Percentiles rank a stretch among this genome's conserved stretches.
Evolutionary conservation across 2,888 invertebrate genomes (phyloP).

Genomic region (Ametastegia equiseti): DNA sequence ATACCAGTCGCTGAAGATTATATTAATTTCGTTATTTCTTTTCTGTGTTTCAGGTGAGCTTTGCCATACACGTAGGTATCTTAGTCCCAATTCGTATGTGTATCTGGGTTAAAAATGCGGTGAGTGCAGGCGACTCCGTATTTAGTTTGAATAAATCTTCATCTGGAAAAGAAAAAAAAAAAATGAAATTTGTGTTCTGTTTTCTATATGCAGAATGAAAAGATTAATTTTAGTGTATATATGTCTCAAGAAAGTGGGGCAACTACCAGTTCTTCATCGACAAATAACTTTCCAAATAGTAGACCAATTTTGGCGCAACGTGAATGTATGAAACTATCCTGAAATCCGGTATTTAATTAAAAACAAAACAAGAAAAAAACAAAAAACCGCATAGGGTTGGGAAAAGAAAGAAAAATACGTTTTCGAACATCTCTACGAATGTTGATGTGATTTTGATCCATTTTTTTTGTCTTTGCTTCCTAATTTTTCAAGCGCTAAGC

Average conservation of each 20-base stretch:
- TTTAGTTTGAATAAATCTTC: background rate
- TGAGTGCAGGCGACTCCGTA: background rate
- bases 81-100: background rate
- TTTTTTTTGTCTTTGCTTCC: too few species aligned
- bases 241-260: background rate
- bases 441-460: too few species aligned
- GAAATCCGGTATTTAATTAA: too few species aligned
- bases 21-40: background rate
- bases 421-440: too few species aligned
- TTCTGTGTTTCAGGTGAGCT: conserved; percentile 37
- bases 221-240: background rate
- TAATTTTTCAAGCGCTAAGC: too few species aligned
- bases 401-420: too few species aligned
- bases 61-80: background rate
- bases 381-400: too few species aligned
- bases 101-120: background rate
- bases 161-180: background rate
- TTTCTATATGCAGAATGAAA: too few species aligned
- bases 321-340: too few species aligned
- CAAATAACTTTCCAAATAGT: background rate
- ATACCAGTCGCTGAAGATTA: background rate
- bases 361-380: too few species aligned
- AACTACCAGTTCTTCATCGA: background rate
- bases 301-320: too few species aligned
- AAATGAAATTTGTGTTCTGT: background rate